phyloP scores from a whole-genome alignment of 2,797 vertebrate genomes.

The Arremon aurantiirostris region DNA sequence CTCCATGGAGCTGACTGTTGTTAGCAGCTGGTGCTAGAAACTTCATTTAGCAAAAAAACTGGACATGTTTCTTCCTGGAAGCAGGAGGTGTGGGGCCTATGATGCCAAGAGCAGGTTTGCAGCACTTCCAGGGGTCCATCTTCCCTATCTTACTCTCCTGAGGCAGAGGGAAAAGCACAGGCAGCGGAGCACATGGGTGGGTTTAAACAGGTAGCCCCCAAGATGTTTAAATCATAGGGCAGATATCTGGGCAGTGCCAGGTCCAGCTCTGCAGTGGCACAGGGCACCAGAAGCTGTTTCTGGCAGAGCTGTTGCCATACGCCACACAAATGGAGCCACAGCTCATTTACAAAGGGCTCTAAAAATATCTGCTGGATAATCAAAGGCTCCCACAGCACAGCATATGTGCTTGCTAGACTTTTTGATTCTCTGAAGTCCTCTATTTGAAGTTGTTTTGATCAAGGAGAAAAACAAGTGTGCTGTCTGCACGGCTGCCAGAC shows the following conservation, averaged over 20 bases:
- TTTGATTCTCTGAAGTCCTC: background rate
- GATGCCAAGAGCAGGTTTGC: background rate
- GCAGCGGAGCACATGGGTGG: background rate
- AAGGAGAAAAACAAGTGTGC: background rate
- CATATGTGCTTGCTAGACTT: background rate
- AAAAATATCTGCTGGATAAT: conserved; percentile 51
- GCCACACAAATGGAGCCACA: background rate
- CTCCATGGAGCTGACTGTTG: background rate
- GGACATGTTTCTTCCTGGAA: background rate
- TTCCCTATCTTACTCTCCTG: background rate
- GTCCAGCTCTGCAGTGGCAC: background rate
- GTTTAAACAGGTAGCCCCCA: background rate
- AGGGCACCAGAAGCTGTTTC: background rate
- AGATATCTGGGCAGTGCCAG: background rate
- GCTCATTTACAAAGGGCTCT: background rate
- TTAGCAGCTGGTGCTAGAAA: background rate
- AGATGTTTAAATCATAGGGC: background rate
- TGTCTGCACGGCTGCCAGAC: background rate
- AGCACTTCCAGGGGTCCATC: background rate
- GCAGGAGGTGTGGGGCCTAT: background rate
- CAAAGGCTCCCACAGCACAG: conserved; percentile 13
- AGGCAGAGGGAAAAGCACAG: background rate
- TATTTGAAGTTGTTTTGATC: conserved; percentile 20
- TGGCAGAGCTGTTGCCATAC: background rate
- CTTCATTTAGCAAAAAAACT: background rate